Evolutionary conservation across 2,113 vertebrate species (phyloP).

Genomic region (Dromiciops gliroides): DNA sequence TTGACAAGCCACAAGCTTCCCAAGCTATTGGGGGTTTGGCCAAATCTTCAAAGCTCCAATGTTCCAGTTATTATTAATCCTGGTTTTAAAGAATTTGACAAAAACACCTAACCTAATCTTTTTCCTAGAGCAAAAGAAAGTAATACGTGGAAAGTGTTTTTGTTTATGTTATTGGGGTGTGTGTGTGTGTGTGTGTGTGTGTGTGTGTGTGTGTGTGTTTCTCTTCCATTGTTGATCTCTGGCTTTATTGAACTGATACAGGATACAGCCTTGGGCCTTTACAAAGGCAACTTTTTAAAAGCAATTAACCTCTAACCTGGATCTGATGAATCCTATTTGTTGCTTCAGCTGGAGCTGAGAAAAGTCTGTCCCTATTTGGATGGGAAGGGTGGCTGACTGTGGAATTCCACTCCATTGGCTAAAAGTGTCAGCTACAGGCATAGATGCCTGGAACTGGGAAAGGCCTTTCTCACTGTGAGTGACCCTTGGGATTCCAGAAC

Average conservation of each 20-base stretch:
- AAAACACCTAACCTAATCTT: constrained; percentile 27
- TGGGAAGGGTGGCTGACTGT: constrained; percentile 60
- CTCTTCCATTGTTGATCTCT: background rate
- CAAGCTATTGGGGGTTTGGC: constrained; percentile 40
- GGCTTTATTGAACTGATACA: background rate
- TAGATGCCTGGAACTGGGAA: constrained; percentile 6
- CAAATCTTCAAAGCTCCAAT: constrained; percentile 63
- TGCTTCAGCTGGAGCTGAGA: constrained; percentile 14
- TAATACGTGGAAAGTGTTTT: background rate
- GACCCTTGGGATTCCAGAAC: background rate
- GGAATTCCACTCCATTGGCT: constrained; percentile 57
- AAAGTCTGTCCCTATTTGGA: constrained; percentile 51
- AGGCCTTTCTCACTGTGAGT: background rate
- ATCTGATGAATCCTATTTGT: constrained; percentile 46
- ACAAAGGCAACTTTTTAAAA: constrained; percentile 48
- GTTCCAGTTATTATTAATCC: constrained; percentile 61
- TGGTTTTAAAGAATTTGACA: constrained; percentile 57
- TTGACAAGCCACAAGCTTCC: constrained; percentile 62
- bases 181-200: background rate
- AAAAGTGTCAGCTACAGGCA: background rate
- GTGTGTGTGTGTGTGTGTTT: background rate
- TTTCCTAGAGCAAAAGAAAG: constrained; percentile 44
- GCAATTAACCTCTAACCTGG: constrained; percentile 10
- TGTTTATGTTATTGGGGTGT: background rate
- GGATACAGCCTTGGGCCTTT: background rate